Percentiles rank a stretch among this genome's conserved stretches.
Conservation (phyloP, 2,888 invertebrate species). For the Mesorhabditis sp. region DNA sequence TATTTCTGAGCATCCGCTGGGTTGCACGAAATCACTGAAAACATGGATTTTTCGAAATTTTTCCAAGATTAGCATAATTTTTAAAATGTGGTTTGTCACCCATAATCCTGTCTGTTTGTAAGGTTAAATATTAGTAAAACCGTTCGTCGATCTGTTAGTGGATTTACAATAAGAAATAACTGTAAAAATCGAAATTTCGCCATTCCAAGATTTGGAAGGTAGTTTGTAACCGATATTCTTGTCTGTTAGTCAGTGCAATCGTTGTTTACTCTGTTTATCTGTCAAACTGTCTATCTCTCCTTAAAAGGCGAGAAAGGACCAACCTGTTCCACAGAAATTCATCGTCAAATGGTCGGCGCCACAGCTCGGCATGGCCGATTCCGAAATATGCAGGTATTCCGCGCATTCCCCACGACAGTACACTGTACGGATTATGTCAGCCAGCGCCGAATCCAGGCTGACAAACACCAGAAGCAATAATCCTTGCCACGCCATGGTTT, state of each 20-base stretch:
- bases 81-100: background rate
- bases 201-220: no score
- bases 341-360: background rate
- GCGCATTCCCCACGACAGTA: background rate
- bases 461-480: no score
- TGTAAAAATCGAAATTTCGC: no score
- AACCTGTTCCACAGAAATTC: background rate
- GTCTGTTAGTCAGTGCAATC: no score
- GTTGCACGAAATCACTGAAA: constrained; percentile 1
- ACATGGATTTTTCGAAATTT: background rate
- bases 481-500: no score
- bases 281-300: no score
- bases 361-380: background rate
- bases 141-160: background rate
- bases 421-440: background rate
- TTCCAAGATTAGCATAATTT: no score
- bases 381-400: background rate
- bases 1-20: background rate
- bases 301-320: background rate
- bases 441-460: background rate
- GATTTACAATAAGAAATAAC: no score
- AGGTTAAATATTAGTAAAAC: background rate
- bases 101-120: background rate
- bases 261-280: no score
- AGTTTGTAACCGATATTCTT: no score